Percentiles rank a stretch among this genome's conserved stretches.
Conservation (phyloP, 2,113 vertebrate genomes). For the Tringa solitaria region DNA sequence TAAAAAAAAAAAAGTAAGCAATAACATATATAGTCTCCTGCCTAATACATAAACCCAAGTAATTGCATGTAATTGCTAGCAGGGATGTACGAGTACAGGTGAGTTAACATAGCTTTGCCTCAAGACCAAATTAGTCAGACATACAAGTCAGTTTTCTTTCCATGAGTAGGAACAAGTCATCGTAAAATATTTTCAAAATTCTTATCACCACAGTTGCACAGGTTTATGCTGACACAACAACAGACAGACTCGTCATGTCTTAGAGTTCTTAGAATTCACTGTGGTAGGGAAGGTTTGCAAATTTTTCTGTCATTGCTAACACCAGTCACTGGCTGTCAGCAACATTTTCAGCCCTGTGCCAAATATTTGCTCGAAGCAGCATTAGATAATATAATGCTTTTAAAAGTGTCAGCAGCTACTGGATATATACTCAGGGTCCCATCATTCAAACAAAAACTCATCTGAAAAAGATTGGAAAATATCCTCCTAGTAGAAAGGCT, state of each 20-base stretch:
- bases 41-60: not conserved
- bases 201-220: not conserved
- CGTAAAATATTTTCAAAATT: constrained; percentile 12
- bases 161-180: not conserved
- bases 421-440: not conserved
- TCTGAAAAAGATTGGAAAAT: not conserved
- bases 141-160: not conserved
- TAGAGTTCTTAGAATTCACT: not conserved
- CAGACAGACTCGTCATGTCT: not conserved
- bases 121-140: not conserved
- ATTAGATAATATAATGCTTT: not conserved
- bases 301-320: not conserved
- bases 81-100: not conserved
- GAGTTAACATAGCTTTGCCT: not conserved
- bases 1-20: accelerated
- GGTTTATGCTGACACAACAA: not conserved
- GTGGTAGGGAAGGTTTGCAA: not conserved
- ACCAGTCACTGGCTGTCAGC: not conserved
- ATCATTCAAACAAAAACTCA: not conserved
- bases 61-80: not conserved
- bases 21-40: not conserved
- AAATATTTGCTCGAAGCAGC: not conserved
- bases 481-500: not conserved
- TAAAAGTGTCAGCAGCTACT: not conserved
- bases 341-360: not conserved